Evolutionary conservation across 1,140 invertebrate genomes (phyloP), one percentile per base, ranked within the genome.

Genomic region (Leptinotarsa defecta): DNA sequence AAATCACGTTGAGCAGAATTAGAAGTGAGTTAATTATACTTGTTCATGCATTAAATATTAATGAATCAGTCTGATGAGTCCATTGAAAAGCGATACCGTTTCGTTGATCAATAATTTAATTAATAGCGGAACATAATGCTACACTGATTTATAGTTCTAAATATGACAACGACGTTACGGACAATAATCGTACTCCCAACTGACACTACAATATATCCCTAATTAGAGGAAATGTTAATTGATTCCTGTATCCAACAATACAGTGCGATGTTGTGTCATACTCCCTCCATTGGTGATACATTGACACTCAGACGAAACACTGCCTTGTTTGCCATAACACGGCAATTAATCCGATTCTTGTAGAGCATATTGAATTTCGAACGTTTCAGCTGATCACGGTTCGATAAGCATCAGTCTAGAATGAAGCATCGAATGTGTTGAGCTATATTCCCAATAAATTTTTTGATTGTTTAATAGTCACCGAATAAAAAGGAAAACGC

Each of bases 161-260:
- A 65, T 65, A 20, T 65, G 27, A 65, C 64, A 34, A 24, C 15
- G 27, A 65, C 20, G 52, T 65, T 34, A 34, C 27, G 64, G 64
- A 22, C 64, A 65, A 65, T 34, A 34, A 34, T 65, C 64, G 27
- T 65, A 8, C 64, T 65, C 48, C 27, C 48, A 70, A 34, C 69
- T 71, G 68, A 70, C 68, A 75, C 43, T 19, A 75, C 74, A 75
- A 75, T 75, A 75, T 75, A 61, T 49, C 67, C 67, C 74, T 75
- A 71, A 75, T 75, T 75, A 43, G 52, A 64, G 48, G 73, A 71
- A 75, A 71, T 75, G 68, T 63, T 75, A 75, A 75, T 75, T 75
- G 74, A 75, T 75, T 75, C 48, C 74, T 75, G 74, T 71, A 70
- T 75, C 49, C 74, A 52, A 67, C 74, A 70, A 24, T 71, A 68